A percentile compares a stretch with the other conserved stretches of the same genome.
Evolutionary conservation across 2,113 vertebrate genomes (phyloP).

Genomic region (Vulpes lagopus): DNA sequence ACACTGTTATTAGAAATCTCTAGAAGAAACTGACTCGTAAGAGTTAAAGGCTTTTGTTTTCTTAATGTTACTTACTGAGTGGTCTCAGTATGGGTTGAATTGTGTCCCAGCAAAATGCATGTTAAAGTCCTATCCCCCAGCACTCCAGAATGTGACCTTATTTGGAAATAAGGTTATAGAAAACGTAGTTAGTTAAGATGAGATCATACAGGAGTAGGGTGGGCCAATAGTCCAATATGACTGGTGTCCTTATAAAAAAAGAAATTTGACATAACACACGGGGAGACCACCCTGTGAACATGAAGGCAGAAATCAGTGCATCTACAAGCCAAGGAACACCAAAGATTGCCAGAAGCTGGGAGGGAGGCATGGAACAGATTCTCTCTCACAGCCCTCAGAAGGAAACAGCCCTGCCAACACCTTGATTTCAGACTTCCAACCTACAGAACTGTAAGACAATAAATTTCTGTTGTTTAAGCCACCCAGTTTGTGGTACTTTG

Average conservation of each 20-base stretch:
- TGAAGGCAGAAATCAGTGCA: background rate
- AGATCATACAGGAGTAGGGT: background rate
- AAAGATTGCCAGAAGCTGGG: background rate
- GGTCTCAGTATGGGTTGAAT: background rate
- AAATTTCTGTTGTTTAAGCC: background rate
- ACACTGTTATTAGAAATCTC: slow-evolving; percentile 42
- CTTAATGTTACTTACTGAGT: background rate
- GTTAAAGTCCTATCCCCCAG: background rate
- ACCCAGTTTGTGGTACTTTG: background rate
- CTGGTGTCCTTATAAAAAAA: background rate
- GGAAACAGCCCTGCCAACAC: background rate
- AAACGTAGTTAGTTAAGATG: background rate
- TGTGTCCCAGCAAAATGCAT: background rate
- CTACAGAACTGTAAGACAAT: background rate
- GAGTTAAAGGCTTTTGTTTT: background rate
- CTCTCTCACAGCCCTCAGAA: background rate
- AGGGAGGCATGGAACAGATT: background rate
- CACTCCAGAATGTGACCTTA: background rate
- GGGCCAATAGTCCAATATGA: background rate
- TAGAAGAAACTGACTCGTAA: background rate
- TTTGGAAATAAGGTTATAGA: background rate
- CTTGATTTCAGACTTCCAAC: background rate
- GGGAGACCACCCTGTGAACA: background rate
- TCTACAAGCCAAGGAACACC: background rate
- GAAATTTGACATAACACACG: background rate